Percentiles rank a stretch among this genome's conserved stretches.
These are phyloP conservation scores for Lucilia cuprina DNA, from an alignment of 1,140 invertebrate species.

Conservation along the genomic window DNA sequence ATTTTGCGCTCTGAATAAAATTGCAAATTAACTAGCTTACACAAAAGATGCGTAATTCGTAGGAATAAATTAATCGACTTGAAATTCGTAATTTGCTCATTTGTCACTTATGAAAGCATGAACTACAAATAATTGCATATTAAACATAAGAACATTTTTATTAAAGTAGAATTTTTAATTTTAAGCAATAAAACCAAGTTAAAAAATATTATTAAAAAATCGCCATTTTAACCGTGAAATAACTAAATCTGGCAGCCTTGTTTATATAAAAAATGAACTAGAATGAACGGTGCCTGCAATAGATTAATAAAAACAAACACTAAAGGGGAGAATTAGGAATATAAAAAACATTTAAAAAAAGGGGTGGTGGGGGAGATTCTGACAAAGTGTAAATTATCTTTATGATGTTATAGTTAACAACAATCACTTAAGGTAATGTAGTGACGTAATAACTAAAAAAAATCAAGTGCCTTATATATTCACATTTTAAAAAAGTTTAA, in stretches of 20 bases:
- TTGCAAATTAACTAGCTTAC: no score
- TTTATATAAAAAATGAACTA: background rate
- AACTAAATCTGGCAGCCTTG: background rate
- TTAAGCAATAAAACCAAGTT: no score
- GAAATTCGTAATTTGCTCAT: no score
- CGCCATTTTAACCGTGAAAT: no score
- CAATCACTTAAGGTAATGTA: background rate
- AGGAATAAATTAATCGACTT: no score
- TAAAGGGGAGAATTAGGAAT: background rate
- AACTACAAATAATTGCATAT: no score
- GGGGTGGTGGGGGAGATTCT: background rate
- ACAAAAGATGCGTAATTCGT: no score
- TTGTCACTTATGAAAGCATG: no score
- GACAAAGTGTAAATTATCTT: slow-evolving; percentile 18
- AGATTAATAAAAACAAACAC: background rate
- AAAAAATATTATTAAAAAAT: no score
- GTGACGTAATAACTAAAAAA: background rate
- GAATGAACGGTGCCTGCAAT: slow-evolving; percentile 13
- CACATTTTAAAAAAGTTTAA: background rate
- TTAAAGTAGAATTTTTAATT: no score
- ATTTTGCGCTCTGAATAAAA: no score
- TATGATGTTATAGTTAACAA: slow-evolving; percentile 7
- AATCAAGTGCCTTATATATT: background rate
- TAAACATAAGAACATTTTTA: no score
- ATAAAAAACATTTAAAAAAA: background rate